Evolutionary conservation across 2,888 invertebrate species (phyloP), one percentile per base, ranked within the genome.

Genomic region (Pristionchus maxplancki): DNA sequence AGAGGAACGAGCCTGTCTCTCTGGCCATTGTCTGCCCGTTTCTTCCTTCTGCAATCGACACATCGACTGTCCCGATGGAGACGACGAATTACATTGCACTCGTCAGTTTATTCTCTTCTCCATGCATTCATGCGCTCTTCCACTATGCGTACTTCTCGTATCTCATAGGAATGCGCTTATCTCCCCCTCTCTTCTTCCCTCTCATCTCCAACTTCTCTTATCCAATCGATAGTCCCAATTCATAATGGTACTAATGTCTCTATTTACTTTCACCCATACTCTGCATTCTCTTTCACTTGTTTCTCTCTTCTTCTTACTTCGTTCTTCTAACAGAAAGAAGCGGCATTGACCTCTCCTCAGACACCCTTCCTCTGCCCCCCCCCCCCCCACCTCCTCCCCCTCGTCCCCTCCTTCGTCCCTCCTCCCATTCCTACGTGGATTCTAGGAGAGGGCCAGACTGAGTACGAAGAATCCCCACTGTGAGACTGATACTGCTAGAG

Each of bases 51-150:
- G 93, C 84, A 92, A 93, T 88, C 89, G 93, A 31, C 89, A 89
- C 78, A 89, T 90, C 44, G 91, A 93, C 58, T 93, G 93, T 88
- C 93, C 93, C 24, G 93, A 93, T 78, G 93, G 93, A 50, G 92
- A 92, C 78, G 93, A 93, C 88, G 93, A 93, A 89, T 67, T 87
- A 37, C 64, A 90, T 53, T 93, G 93, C 87, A 84, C 90, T 37
- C 89, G 93, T 93, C 67, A 82, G 90, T 74, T 24, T 34, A 24
- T 31, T n/a, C 40, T 34, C 58, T 9, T 58, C 24, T 58, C n/a
- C 58, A 58, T 58, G 58, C 58, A 58, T 4, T 58, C 58, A 58
- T 58, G 34, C 44, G 24, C 11, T 31, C 58, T 44, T 83, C 15
- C 48, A 31, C 44, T 64, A 31, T 67, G 34, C 24, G 67, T 40